A percentile compares a stretch with the other conserved stretches of the same genome.
These are phyloP conservation scores for Epinephelus cyanopodus DNA, from an alignment of 2,113 vertebrate genomes.

Conservation along the genomic window DNA sequence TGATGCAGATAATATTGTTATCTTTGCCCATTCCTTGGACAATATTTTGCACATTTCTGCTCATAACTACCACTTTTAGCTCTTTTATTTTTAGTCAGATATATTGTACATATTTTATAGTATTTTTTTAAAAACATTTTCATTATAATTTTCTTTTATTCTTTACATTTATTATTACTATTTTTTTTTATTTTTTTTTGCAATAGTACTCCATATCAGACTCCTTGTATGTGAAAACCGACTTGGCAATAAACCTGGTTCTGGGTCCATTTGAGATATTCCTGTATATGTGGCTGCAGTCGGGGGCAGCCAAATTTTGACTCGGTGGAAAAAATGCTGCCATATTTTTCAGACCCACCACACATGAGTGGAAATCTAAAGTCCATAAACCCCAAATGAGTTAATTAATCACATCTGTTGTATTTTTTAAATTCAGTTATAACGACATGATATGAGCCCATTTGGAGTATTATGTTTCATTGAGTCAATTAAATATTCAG, in stretches of 20 bases:
- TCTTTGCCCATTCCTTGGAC: too few relatives aligned
- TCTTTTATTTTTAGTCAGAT: too few relatives aligned
- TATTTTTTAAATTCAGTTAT: conserved; percentile 33
- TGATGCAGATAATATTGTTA: conserved; percentile 48
- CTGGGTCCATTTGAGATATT: conserved; percentile 35
- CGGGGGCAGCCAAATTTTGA: conserved; percentile 40
- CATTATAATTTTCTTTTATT: too few relatives aligned
- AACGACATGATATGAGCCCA: conserved; percentile 42
- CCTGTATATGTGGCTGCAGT: conserved; percentile 34
- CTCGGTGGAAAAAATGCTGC: conserved; percentile 15
- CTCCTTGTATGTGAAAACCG: too few relatives aligned
- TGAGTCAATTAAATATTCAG: conserved; percentile 65
- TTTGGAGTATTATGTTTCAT: conserved; percentile 55
- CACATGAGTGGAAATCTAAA: conserved; percentile 5
- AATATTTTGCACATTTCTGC: too few relatives aligned
- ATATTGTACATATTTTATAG: too few relatives aligned
- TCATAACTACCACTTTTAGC: too few relatives aligned
- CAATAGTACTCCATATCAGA: too few relatives aligned
- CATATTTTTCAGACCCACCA: background rate
- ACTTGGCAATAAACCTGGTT: too few relatives aligned
- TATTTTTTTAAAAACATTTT: too few relatives aligned
- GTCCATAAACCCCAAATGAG: conserved; percentile 23
- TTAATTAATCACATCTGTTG: conserved; percentile 61
- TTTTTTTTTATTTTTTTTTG: too few relatives aligned
- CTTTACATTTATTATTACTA: too few relatives aligned